phyloP scores from a whole-genome alignment of 2,888 invertebrate genomes.

The Microctonus hyperodae region DNA sequence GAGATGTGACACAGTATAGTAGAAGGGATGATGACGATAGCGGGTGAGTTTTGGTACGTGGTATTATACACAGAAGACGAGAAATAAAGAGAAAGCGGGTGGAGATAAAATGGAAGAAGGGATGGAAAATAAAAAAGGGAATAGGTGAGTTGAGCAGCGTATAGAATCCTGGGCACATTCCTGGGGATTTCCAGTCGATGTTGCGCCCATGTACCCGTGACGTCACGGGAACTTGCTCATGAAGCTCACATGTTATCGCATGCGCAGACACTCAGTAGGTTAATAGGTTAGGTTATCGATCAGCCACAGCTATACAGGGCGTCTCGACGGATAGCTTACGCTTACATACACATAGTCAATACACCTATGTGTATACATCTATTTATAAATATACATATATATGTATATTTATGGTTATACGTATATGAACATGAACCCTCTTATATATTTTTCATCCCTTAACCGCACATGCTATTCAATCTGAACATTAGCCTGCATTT shows the following conservation, averaged over 20 bases:
- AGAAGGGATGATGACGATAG: constrained; percentile 3
- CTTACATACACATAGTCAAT: constrained; percentile 25
- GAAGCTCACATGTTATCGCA: constrained; percentile 39
- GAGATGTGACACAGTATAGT: constrained; percentile 1
- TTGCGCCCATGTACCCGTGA: constrained; percentile 32
- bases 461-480: constrained; percentile 8
- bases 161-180: constrained; percentile 35
- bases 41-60: background rate
- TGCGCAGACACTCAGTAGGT: constrained; percentile 54
- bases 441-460: constrained; percentile 19
- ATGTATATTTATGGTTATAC: background rate
- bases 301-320: constrained; percentile 43
- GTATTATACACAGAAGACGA: too few relatives aligned
- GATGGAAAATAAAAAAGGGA: background rate
- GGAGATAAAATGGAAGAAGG: background rate
- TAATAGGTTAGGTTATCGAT: constrained; percentile 63
- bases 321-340: constrained; percentile 33
- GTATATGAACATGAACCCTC: background rate
- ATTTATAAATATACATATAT: too few relatives aligned
- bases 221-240: constrained; percentile 38
- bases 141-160: constrained; percentile 29
- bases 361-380: background rate
- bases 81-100: background rate
- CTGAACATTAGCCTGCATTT: constrained; percentile 5
- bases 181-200: constrained; percentile 30